Base-by-base conservation (phyloP, 2,888 invertebrate species). In the Oscheius sp. region DNA sequence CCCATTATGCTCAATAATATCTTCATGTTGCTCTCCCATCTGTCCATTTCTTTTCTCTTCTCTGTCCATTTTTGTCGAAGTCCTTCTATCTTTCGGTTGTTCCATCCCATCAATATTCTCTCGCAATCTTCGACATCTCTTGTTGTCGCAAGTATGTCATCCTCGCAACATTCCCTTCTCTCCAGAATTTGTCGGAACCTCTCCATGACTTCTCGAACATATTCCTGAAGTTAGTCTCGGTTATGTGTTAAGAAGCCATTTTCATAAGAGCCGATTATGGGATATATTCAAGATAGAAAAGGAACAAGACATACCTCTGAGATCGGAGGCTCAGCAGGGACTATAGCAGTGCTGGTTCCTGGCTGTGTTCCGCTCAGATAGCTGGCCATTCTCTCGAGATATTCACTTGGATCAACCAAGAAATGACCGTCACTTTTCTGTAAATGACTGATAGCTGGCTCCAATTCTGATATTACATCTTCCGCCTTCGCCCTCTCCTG, bases 41-140 rank as follows among this genome's bases (percentile, higher is more conserved):
- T 50, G 54, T 76, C 75, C 50, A 78, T 72, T 28, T 75, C 74
- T 14, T 54, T 59, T 12, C 68, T 50, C 59, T 77, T 77, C 57
- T 56, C 38, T 20, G 67, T 65, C 76, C 76, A 76, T 22, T 51
- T 44, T 14, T 69, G 67, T 20, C 73, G 67, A 17, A 77, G 44
- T 30, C 73, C 69, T 0, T 72, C 72, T 44, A 78, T 51, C 28
- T 67, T 62, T 33, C 44, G 38, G 45, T 71, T 70, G 17, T 67
- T 64, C 77, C 77, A 77, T 20, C 75, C 78, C 22, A 70, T 68
- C 44, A 78, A 67, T 28, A 75, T 78, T 24, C 71, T 51, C 41
- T 75, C 75, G 45, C 74, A 78, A 45, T 78, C 78, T 61, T 80
- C 75, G 76, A 80, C 77, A 57, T 82, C 82, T 9, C 73, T 70